A percentile compares a stretch with the other conserved stretches of the same genome.
Conservation (phyloP, 2,888 invertebrate genomes). For the Rhagonycha lutea region DNA sequence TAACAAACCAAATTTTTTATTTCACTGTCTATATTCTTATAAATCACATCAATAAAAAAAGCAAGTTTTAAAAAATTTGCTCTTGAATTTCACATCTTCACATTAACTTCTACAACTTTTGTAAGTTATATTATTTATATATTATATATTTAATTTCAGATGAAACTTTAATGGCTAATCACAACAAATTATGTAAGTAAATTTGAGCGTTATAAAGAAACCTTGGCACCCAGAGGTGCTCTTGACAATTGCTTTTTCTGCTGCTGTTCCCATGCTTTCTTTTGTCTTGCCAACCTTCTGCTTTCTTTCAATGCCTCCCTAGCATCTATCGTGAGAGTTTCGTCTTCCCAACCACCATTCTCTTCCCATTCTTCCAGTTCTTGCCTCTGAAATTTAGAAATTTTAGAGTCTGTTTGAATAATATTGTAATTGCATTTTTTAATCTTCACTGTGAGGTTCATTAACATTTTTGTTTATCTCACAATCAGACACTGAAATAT, state of each 20-base stretch:
- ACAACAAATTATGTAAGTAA: not conserved
- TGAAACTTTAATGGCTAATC: not conserved
- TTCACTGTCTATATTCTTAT: not conserved
- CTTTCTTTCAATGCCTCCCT: conserved; percentile 47
- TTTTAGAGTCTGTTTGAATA: not conserved
- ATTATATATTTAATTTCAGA: not conserved
- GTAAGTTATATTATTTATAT: not conserved
- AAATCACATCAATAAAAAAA: not conserved
- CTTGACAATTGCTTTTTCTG: conserved; percentile 45
- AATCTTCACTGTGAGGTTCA: not conserved
- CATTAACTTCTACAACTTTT: not conserved
- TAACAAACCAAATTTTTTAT: not conserved
- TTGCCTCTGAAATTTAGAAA: conserved; percentile 36
- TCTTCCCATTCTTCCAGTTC: conserved; percentile 54
- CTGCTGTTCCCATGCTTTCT: conserved; percentile 48
- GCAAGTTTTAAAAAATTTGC: not conserved
- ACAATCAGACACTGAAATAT: no score
- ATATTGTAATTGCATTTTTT: not conserved
- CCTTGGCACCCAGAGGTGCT: conserved; percentile 42
- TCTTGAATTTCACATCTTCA: not conserved
- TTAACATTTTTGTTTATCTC: no score
- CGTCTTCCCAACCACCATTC: conserved; percentile 49
- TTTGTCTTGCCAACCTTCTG: conserved; percentile 48
- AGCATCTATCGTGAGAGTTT: conserved; percentile 47
- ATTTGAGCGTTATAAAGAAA: conserved; percentile 38